phyloP scores from a whole-genome alignment of 2,888 invertebrate genomes.

The Sepiola atlantica region DNA sequence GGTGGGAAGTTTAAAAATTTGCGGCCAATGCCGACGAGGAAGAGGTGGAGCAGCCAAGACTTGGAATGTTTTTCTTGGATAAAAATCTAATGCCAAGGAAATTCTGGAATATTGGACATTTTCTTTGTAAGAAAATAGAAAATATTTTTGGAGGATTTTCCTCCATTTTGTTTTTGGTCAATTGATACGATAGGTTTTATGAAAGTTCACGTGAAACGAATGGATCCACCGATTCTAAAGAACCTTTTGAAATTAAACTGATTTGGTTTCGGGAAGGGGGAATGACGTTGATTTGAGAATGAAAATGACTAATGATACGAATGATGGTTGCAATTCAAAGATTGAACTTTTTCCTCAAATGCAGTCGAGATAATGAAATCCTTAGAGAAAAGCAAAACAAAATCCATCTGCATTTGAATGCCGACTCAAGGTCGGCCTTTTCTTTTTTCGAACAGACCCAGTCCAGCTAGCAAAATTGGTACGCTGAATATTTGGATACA shows the following conservation, averaged over 20 bases:
- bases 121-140: background rate
- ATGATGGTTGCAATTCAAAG: background rate
- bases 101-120: background rate
- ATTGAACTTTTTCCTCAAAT: background rate
- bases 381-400: background rate
- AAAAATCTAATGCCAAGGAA: background rate
- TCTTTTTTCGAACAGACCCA: background rate
- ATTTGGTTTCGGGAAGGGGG: background rate
- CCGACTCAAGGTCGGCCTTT: background rate
- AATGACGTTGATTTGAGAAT: background rate
- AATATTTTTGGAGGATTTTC: background rate
- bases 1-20: background rate
- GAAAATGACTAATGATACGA: background rate
- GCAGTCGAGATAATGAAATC: background rate
- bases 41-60: background rate
- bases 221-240: background rate
- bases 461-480: background rate
- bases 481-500: background rate
- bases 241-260: background rate
- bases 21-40: too few relatives aligned
- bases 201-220: background rate
- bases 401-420: background rate
- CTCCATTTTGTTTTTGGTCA: background rate
- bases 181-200: background rate
- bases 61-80: slow-evolving; percentile 23